A percentile compares a stretch with the other conserved stretches of the same genome.
These are phyloP conservation scores for Xylota sylvarum DNA, from an alignment of 2,888 invertebrate genomes.

Conservation along the genomic window DNA sequence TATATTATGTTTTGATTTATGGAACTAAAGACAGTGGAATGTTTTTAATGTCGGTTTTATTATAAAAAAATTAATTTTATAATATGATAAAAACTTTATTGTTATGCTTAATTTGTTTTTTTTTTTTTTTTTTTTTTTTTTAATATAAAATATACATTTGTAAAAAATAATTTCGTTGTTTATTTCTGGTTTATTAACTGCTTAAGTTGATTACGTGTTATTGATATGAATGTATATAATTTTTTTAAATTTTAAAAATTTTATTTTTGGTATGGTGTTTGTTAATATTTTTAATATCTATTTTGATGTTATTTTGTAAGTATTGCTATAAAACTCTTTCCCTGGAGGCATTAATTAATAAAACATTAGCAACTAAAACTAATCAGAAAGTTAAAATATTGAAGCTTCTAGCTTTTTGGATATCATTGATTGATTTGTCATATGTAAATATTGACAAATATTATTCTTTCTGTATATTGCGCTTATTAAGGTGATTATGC, in stretches of 20 bases:
- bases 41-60: slow-evolving; percentile 3
- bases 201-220: slow-evolving; percentile 61
- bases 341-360: not conserved
- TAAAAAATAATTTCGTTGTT: slow-evolving; percentile 77
- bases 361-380: not conserved
- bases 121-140: slow-evolving; percentile 17
- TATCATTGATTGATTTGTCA: not conserved
- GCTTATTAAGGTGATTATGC: not conserved
- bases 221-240: slow-evolving; percentile 57
- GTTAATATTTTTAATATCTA: slow-evolving; percentile 6
- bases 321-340: slow-evolving; percentile 34
- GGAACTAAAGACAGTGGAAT: slow-evolving; percentile 48
- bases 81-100: slow-evolving; percentile 56
- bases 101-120: slow-evolving; percentile 32
- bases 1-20: slow-evolving; percentile 16
- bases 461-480: not conserved
- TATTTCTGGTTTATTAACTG: slow-evolving; percentile 73
- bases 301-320: slow-evolving; percentile 28
- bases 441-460: too few species aligned
- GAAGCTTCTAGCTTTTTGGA: not conserved
- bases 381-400: not conserved
- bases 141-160: slow-evolving; percentile 71
- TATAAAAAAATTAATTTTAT: slow-evolving; percentile 30
- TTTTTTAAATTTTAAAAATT: slow-evolving; percentile 28
- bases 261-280: slow-evolving; percentile 44